These are phyloP conservation scores for Phalacrocorax pelagicus DNA, from an alignment of 2,113 vertebrate genomes.

Conservation along the genomic window DNA sequence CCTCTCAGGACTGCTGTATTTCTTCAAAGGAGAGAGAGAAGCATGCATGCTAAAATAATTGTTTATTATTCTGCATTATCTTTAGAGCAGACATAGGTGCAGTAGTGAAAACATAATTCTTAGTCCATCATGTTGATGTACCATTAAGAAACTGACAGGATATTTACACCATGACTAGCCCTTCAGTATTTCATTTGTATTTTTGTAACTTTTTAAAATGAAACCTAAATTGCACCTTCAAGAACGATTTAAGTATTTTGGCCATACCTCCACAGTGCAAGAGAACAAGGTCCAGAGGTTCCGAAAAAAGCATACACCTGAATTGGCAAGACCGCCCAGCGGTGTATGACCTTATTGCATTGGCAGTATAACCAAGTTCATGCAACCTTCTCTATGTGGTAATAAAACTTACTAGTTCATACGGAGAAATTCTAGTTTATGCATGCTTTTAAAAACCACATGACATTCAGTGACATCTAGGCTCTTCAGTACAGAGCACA, in stretches of 20 bases:
- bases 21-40: neutral
- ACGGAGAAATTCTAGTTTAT: neutral
- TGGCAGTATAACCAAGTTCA: neutral
- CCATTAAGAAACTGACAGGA: neutral
- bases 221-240: neutral
- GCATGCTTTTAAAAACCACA: neutral
- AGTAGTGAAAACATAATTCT: neutral
- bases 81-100: neutral
- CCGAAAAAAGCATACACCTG: accelerated
- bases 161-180: neutral
- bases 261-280: neutral
- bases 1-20: neutral
- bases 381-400: neutral
- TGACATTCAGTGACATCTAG: neutral
- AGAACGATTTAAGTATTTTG: neutral
- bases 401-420: neutral
- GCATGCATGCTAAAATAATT: neutral
- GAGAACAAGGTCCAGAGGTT: neutral
- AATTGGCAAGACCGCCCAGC: neutral
- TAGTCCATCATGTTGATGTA: neutral
- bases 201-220: neutral
- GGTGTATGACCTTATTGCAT: neutral
- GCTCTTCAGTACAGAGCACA: neutral
- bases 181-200: neutral
- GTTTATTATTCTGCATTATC: neutral